Percentiles rank a stretch among this genome's conserved stretches.
Conservation (phyloP, 1,140 invertebrate species). For the Popillia japonica region DNA sequence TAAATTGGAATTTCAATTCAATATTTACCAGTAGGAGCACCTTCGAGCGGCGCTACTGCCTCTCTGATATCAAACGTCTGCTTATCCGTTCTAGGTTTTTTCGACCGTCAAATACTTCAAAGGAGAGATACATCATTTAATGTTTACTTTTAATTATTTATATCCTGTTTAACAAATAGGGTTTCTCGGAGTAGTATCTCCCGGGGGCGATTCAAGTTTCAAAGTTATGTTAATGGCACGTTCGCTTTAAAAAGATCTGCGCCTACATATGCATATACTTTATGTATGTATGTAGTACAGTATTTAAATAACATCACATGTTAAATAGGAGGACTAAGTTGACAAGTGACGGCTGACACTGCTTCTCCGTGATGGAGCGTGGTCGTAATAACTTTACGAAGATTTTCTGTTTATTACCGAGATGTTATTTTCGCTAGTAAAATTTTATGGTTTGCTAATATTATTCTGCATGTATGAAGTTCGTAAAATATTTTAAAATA, state of each 20-base stretch:
- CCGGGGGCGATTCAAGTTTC: conserved; percentile 34
- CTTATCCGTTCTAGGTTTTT: not conserved
- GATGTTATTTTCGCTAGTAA: not conserved
- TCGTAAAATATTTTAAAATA: too few relatives aligned
- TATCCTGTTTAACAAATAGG: conserved; percentile 47
- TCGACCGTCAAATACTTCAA: conserved; percentile 22
- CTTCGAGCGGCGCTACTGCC: not conserved
- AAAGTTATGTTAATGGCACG: conserved; percentile 25
- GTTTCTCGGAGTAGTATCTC: conserved; percentile 36
- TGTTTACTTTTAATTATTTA: conserved; percentile 50
- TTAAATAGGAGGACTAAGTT: conserved; percentile 23
- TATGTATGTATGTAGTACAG: too few relatives aligned
- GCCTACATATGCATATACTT: not conserved
- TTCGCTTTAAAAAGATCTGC: not conserved
- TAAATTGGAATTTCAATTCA: not conserved
- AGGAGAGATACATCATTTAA: conserved; percentile 33
- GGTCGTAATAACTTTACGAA: not conserved
- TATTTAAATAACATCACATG: conserved; percentile 29
- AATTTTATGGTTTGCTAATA: too few relatives aligned
- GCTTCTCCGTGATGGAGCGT: not conserved
- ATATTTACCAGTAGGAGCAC: not conserved
- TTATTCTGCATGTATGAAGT: too few relatives aligned
- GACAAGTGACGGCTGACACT: conserved; percentile 5
- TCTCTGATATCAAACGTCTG: not conserved
- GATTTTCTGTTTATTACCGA: not conserved